A percentile compares a stretch with the other conserved stretches of the same genome.
These are phyloP conservation scores for Seriola rivoliana DNA, from an alignment of 2,113 vertebrate species.

Conservation along the genomic window DNA sequence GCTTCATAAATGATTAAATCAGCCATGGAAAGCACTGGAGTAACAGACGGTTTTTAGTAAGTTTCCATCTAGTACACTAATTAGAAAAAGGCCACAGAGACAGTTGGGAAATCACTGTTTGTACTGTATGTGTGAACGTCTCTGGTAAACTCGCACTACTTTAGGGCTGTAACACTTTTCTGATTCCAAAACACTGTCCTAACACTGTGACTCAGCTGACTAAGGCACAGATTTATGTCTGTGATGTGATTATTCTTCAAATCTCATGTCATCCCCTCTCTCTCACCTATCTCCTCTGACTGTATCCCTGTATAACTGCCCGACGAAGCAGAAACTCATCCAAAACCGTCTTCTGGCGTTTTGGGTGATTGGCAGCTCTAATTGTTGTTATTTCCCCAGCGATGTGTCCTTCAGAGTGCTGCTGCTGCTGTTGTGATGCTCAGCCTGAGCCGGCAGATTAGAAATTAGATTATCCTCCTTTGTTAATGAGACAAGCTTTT, in stretches of 20 bases:
- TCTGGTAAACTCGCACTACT: not conserved
- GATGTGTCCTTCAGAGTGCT: conserved; percentile 55
- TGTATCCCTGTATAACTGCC: conserved; percentile 9
- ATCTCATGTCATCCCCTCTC: conserved; percentile 13
- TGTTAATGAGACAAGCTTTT: conserved; percentile 59
- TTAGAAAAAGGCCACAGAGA: conserved; percentile 1
- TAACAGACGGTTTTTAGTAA: not conserved
- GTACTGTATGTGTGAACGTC: not conserved
- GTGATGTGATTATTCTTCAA: conserved; percentile 33
- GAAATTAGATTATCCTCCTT: conserved; percentile 43
- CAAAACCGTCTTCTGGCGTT: conserved; percentile 66
- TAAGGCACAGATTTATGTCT: conserved; percentile 27
- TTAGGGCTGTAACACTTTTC: not conserved
- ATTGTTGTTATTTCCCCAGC: conserved; percentile 71
- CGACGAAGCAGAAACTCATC: conserved; percentile 44
- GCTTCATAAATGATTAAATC: not conserved
- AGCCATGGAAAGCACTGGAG: not conserved
- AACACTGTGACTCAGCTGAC: not conserved
- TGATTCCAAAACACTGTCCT: not conserved
- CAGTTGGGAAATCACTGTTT: not conserved
- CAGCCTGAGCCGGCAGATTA: conserved; percentile 41
- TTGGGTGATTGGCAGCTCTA: conserved; percentile 76
- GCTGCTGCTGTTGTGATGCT: conserved; percentile 19
- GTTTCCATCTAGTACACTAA: not conserved
- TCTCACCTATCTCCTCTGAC: conserved; percentile 18